Evolutionary conservation across 2,797 vertebrate genomes (phyloP), one percentile per base, ranked within the genome.

Genomic region (Choloepus didactylus): DNA sequence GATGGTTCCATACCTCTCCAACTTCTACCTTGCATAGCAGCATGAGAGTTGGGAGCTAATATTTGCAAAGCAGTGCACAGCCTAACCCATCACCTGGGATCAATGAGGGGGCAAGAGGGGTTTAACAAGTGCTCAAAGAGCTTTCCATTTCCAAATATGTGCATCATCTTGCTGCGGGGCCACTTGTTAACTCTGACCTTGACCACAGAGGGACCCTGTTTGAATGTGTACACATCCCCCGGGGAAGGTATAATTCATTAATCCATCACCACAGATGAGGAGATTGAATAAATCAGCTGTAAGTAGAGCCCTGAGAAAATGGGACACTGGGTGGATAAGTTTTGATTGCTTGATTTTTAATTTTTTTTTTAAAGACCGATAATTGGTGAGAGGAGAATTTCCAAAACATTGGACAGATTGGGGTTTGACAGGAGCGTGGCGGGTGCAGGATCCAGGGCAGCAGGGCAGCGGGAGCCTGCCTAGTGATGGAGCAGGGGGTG

Each of bases 361-460:
- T 35, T 29, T 69, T 93, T 70, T 88, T 80, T 70, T 73, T 38
- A 69, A 38, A 76, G 15, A 62, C 10, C 77, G 31, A 87, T 31
- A 72, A n/a, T 1, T 18, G 16, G 21, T 75, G 31, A 67, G 59
- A 60, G 56, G 38, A 92, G 62, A 72, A 44, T 89, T 51, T 67
- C 83, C 54, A 72, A 49, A 23, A 25, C 46, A 11, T 3, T 44
- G 79, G 25, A 41, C 77, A 54, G 1, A 79, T 25, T 41, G 35
- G 41, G 77, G 54, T 66, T n/a, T 69, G 76, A 11, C 29, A 14
- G 1, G 0, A 83, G 59, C 44, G 12, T 1, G 2, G 81, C 27
- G 35, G 16, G 54, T 21, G 23, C 1, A 4, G 59, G 25, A 11
- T 16, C 9, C n/a, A n/a, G 87, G 69, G 46, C 4, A 21, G 19